A percentile compares a stretch with the other conserved stretches of the same genome.
Conservation (phyloP, 2,113 vertebrate species). For the Lasiurus cinereus region DNA sequence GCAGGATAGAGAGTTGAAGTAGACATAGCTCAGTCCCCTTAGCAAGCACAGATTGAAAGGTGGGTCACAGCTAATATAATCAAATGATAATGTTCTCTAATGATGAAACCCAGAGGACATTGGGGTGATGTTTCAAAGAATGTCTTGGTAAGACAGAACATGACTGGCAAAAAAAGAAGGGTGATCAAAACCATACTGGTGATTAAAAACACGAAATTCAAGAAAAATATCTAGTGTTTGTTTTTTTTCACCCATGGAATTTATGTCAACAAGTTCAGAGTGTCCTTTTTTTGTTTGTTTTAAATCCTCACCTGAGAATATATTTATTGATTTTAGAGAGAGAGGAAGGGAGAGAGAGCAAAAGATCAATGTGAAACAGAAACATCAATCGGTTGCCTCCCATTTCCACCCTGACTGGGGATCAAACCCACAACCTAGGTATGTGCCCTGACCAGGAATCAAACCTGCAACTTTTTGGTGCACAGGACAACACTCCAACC, state of each 20-base stretch:
- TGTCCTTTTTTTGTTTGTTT: not conserved
- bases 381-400: not conserved
- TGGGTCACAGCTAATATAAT: not conserved
- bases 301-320: not conserved
- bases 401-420: not conserved
- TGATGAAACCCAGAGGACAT: not conserved
- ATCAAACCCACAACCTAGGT: not conserved
- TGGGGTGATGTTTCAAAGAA: not conserved
- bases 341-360: not conserved
- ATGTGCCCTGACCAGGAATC: not conserved
- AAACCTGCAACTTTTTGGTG: not conserved
- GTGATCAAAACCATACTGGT: not conserved
- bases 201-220: not conserved
- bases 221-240: not conserved
- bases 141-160: not conserved
- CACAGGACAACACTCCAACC: not conserved
- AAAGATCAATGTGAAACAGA: not conserved
- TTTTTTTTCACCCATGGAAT: not conserved
- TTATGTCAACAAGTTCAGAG: conserved; percentile 1
- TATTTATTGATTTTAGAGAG: not conserved
- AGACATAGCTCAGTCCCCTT: not conserved
- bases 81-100: not conserved
- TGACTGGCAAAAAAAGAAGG: not conserved
- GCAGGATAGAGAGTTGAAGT: not conserved
- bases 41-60: not conserved